Conservation (phyloP, 2,888 invertebrate genomes). For the Criorhina ranunculi region DNA sequence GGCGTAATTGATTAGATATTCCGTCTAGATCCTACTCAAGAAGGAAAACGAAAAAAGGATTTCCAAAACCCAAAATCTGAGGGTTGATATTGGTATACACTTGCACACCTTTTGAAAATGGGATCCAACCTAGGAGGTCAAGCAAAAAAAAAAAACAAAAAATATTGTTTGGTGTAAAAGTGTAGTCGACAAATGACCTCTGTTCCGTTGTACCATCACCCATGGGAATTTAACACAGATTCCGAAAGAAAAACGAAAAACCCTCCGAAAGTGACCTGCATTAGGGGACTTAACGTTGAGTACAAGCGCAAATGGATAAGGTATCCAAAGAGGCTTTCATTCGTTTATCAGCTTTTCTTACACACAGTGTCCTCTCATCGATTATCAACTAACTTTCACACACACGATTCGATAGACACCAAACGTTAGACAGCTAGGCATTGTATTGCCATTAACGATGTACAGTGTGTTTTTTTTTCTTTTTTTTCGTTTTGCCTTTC, state of each 20-base stretch:
- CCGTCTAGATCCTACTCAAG: conserved; percentile 37
- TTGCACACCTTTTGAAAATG: conserved; percentile 15
- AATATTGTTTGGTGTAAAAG: conserved; percentile 40
- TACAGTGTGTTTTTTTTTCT: neutral
- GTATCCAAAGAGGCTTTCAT: conserved; percentile 27
- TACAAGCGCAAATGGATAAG: conserved; percentile 33
- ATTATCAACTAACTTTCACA: conserved; percentile 52
- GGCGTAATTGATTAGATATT: conserved; percentile 74
- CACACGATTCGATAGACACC: neutral
- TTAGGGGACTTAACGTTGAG: conserved; percentile 52
- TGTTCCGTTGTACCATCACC: conserved; percentile 34
- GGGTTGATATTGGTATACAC: neutral
- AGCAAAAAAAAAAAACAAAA: neutral
- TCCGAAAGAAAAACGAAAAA: conserved; percentile 2
- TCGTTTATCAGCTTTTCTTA: conserved; percentile 50
- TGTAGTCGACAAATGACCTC: conserved; percentile 62
- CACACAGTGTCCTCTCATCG: conserved; percentile 46
- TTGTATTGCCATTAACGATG: conserved; percentile 39
- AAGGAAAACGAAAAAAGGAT: conserved; percentile 36
- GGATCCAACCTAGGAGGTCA: conserved; percentile 32
- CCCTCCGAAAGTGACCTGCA: conserved; percentile 57
- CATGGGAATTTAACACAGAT: conserved; percentile 2
- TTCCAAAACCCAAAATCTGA: conserved; percentile 30
- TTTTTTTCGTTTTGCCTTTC: neutral
- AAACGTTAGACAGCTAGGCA: conserved; percentile 4